Evolutionary conservation across 2,888 invertebrate genomes (phyloP), one percentile per base, ranked within the genome.

Genomic region (Theodoxus fluviatilis): DNA sequence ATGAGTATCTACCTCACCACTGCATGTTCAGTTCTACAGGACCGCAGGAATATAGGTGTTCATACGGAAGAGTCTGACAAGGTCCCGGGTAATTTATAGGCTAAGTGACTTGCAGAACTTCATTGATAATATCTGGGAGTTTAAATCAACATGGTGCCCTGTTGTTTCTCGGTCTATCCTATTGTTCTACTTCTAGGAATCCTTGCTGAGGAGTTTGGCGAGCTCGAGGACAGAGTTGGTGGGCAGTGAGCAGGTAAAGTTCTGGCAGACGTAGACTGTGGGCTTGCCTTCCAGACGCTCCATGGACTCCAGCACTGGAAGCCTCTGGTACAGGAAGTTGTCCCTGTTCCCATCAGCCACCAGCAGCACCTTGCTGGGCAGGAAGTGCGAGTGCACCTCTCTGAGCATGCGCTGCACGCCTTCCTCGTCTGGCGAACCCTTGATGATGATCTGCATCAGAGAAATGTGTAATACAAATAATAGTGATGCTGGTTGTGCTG

Each of bases 231-330:
- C 90, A 68, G 91, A 91, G 0, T 91, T 92, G 63, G 93, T 92
- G 1, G 94, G 94, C 68, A 93, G 87, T 4, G 92, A 91, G 85
- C 94, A 94, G 1, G 92, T 89, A 84, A 91, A 92, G 78, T 93
- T 91, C 6, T 92, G 90, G 84, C 94, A 94, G n/a, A 94, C 92
- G 85, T 92, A 94, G 31, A 92, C 94, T 0, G 92, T 91, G 0
- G 93, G 91, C 68, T 90, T 90, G 33, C 91, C 92, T 35, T 91
- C 90, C 0, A 90, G 85, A 3, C 89, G 88, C 65, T 89, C 88
- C 80, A 82, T 70, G 9, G 73, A 72, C 25, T 67, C 49, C 33
- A 79, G 66, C 18, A 78, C 63, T 87, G 87, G 84, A 59, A 88
- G 86, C 70, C 86, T 87, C 3, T 84, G 79, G 40, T 86, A 81